Evolutionary conservation across 2,113 vertebrate species (phyloP).

Genomic region (Urocolius indicus): DNA sequence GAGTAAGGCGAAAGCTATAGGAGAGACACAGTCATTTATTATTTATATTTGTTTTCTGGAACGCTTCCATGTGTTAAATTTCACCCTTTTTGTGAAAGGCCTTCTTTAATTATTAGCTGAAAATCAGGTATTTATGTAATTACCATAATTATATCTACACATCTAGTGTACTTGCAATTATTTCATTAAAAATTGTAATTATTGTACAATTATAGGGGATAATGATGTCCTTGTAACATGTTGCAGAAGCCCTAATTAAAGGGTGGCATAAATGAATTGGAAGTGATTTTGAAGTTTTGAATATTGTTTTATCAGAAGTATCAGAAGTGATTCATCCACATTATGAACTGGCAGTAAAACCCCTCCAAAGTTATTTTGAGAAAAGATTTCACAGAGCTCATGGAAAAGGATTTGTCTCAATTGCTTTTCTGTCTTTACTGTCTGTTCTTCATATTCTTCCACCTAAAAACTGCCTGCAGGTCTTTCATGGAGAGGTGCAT

Average conservation of each 20-base stretch:
- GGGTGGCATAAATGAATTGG: conserved; percentile 59
- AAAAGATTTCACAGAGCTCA: conserved; percentile 7
- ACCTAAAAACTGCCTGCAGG: neutral
- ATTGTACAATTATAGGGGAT: conserved; percentile 71
- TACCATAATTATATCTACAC: conserved; percentile 72
- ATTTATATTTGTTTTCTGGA: conserved; percentile 60
- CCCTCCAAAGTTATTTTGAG: conserved; percentile 57
- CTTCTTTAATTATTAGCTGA: conserved; percentile 72
- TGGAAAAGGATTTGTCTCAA: neutral
- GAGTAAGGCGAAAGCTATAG: neutral
- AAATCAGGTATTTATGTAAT: conserved; percentile 77
- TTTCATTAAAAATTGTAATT: conserved; percentile 73
- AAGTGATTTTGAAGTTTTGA: conserved; percentile 57
- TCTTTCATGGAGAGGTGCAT: neutral
- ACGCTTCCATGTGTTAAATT: conserved; percentile 59
- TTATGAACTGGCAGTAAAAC: conserved; percentile 57
- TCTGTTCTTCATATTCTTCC: neutral
- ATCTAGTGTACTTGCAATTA: conserved; percentile 69
- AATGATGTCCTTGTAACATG: conserved; percentile 68
- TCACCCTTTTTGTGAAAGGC: conserved; percentile 55
- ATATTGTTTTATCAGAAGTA: conserved; percentile 73
- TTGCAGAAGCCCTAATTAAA: conserved; percentile 72
- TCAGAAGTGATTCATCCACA: conserved; percentile 66
- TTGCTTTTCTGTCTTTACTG: neutral
- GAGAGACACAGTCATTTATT: neutral